phyloP scores from a whole-genome alignment of 2,113 vertebrate genomes.

The Channa maculata region DNA sequence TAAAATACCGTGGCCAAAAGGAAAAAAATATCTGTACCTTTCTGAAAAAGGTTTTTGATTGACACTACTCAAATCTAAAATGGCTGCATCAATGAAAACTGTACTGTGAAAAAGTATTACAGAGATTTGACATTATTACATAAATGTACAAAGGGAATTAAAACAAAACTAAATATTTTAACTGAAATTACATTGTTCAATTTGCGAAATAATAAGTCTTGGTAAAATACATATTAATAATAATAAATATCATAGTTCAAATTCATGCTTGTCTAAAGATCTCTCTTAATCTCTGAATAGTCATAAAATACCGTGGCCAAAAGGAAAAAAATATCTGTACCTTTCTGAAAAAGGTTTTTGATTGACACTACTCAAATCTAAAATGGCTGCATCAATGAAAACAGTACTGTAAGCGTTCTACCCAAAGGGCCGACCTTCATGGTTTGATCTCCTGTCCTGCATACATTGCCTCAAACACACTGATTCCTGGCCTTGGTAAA shows the following conservation, averaged over 20 bases:
- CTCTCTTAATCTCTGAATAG: background rate
- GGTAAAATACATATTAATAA: no score
- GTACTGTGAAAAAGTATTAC: conserved; percentile 15
- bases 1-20: background rate
- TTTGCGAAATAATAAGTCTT: no score
- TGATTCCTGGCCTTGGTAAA: conserved; percentile 37
- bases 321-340: background rate
- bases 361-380: conserved; percentile 15
- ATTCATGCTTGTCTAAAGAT: background rate
- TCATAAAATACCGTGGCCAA: background rate
- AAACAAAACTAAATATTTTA: conserved; percentile 1
- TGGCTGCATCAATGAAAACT: conserved; percentile 15
- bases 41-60: conserved; percentile 21
- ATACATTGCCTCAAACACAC: conserved; percentile 36
- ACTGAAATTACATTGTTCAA: background rate
- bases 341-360: conserved; percentile 17
- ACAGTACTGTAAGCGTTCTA: conserved; percentile 4
- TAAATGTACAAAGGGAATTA: background rate
- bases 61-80: conserved; percentile 21
- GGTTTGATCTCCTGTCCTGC: conserved; percentile 34
- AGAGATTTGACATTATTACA: background rate
- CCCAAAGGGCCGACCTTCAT: conserved; percentile 32
- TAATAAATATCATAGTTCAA: background rate
- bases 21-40: background rate
- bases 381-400: conserved; percentile 25